Evolutionary conservation across 2,888 invertebrate genomes (phyloP).

Genomic region (Andrena fulva): DNA sequence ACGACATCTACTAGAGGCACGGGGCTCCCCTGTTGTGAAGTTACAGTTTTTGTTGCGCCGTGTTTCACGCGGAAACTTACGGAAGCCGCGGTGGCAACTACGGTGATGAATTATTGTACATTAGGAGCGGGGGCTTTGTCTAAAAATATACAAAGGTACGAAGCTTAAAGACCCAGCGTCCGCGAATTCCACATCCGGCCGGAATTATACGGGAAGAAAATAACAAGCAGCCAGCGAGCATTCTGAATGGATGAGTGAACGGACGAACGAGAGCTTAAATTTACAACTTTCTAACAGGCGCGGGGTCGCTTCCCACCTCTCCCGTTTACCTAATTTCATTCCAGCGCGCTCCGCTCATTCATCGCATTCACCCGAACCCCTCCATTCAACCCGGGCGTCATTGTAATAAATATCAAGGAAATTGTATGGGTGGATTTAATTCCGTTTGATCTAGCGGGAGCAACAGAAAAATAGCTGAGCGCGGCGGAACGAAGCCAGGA

Average conservation of each 20-base stretch:
- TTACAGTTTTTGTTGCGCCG: slow-evolving; percentile 64
- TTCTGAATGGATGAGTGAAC: slow-evolving; percentile 23
- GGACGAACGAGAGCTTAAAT: slow-evolving; percentile 12
- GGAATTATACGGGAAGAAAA: slow-evolving; percentile 38
- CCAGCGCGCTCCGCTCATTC: background rate
- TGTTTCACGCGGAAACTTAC: slow-evolving; percentile 58
- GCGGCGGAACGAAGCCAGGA: background rate
- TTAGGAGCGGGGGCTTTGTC: slow-evolving; percentile 44
- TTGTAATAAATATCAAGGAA: background rate
- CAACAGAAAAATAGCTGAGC: background rate
- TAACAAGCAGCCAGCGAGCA: slow-evolving; percentile 24
- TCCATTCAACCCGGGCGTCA: background rate
- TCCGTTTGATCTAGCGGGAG: background rate
- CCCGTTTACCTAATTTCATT: background rate
- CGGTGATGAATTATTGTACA: slow-evolving; percentile 71
- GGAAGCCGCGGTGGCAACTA: slow-evolving; percentile 43
- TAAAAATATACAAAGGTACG: slow-evolving; percentile 11
- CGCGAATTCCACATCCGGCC: slow-evolving; percentile 30
- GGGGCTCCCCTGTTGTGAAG: slow-evolving; percentile 41
- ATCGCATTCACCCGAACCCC: background rate
- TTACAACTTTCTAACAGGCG: slow-evolving; percentile 16
- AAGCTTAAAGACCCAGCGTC: slow-evolving; percentile 36
- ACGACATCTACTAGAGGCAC: slow-evolving; percentile 37
- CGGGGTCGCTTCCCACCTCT: background rate
- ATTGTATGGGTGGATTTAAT: slow-evolving; percentile 10